Percentiles rank a stretch among this genome's conserved stretches.
Conservation (phyloP, 2,113 vertebrate genomes). For the Gallinago jamesoni region DNA sequence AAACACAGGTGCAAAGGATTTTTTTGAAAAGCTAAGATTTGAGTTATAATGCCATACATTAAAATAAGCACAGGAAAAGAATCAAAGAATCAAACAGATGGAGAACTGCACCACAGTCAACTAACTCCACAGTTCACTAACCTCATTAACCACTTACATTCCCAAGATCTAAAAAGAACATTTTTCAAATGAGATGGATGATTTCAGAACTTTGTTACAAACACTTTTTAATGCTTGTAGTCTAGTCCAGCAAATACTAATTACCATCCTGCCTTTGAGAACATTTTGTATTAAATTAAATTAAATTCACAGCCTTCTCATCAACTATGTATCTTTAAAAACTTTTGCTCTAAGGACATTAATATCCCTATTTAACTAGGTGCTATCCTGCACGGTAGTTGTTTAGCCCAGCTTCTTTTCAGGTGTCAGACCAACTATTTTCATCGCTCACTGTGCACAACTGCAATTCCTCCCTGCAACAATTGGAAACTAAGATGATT, state of each 20-base stretch:
- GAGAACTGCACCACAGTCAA: background rate
- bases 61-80: background rate
- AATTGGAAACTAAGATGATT: conserved; percentile 64
- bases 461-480: conserved; percentile 50
- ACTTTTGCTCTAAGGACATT: conserved; percentile 6
- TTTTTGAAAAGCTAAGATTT: background rate
- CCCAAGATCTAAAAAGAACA: background rate
- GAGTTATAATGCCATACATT: background rate
- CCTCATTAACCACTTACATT: background rate
- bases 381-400: conserved; percentile 15
- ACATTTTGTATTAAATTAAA: conserved; percentile 48
- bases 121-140: background rate
- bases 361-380: conserved; percentile 39
- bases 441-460: conserved; percentile 8
- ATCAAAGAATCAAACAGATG: background rate
- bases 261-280: conserved; percentile 34
- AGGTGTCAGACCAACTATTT: conserved; percentile 13
- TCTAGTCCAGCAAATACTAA: background rate
- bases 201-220: background rate
- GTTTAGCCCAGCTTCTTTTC: conserved; percentile 18
- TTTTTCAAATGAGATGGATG: background rate
- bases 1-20: background rate
- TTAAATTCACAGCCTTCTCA: conserved; percentile 33
- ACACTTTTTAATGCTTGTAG: background rate
- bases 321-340: background rate